These are phyloP conservation scores for Macroteleia sp. DNA, from an alignment of 2,888 invertebrate species.

Conservation along the genomic window DNA sequence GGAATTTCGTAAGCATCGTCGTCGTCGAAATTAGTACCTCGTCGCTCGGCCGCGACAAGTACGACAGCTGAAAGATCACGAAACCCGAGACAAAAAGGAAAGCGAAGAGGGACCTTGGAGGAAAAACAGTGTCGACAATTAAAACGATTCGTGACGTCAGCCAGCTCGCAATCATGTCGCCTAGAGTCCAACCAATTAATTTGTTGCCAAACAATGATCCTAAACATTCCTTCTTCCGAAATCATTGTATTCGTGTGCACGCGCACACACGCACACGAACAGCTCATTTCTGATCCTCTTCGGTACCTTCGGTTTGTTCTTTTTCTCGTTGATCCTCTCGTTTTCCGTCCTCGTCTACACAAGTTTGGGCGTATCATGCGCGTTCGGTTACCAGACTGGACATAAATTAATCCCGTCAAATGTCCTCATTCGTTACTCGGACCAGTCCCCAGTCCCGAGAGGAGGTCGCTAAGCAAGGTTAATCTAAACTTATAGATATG, in stretches of 20 bases:
- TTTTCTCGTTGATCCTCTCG: slow-evolving; percentile 36
- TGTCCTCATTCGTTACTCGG: slow-evolving; percentile 80
- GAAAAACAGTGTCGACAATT: slow-evolving; percentile 38
- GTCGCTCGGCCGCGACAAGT: slow-evolving; percentile 61
- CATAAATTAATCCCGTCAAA: slow-evolving; percentile 83
- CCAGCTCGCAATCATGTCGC: neutral
- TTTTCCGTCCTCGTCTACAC: slow-evolving; percentile 40
- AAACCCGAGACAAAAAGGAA: slow-evolving; percentile 51
- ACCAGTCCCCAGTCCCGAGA: slow-evolving; percentile 64
- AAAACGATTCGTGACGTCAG: slow-evolving; percentile 10
- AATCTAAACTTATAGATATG: slow-evolving; percentile 77
- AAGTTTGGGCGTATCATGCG: slow-evolving; percentile 69
- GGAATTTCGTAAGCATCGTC: slow-evolving; percentile 65
- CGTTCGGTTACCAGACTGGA: slow-evolving; percentile 81
- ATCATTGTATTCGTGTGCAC: slow-evolving; percentile 20
- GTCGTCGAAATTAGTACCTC: slow-evolving; percentile 62
- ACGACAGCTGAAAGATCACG: slow-evolving; percentile 69
- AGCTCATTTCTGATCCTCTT: slow-evolving; percentile 7
- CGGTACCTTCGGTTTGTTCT: slow-evolving; percentile 10
- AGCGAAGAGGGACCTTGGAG: slow-evolving; percentile 21
- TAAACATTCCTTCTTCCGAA: slow-evolving; percentile 21
- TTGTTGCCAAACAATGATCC: slow-evolving; percentile 37
- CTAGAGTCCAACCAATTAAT: slow-evolving; percentile 21
- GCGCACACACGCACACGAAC: slow-evolving; percentile 25
- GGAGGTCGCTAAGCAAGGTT: slow-evolving; percentile 79